Base-by-base conservation (phyloP, 1,140 invertebrate genomes). In the Lordiphosa mommai region DNA sequence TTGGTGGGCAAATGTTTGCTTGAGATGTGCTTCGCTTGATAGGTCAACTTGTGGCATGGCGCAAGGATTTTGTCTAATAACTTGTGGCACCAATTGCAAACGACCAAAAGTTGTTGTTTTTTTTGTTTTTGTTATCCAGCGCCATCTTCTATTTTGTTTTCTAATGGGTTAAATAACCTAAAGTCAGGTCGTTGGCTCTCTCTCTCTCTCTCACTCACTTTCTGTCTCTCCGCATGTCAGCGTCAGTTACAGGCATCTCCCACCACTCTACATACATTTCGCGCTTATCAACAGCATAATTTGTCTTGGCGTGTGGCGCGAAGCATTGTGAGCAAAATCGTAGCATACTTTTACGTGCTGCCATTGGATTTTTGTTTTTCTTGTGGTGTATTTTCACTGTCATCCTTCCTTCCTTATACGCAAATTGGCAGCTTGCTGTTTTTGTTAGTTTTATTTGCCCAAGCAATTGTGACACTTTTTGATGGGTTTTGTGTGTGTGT, bases 251-350 rank as follows among this genome's bases (percentile, higher is more conserved):
- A 74, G 48, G 10, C 43, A 33, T 20, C 23, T 30, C 5, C 10
- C 7, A 9, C 34, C 7, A 8, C 2, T n/a, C 14, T 29, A 2
- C 3, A n/a, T 29, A 2, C 3, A n/a, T 32, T 17, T 7, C 37
- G 29, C 10, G 12, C 77, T 82, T 82, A 82, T 82, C 77, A 82
- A 84, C 77, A 82, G 72, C 53, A 84, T 82, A 82, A 82, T 82
- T 82, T 82, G 77, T 82, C 77, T 84, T 82, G 77, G 71, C 76
- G 71, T 82, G 67, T 71, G 76, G 38, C 66, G 61, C 66, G 8
- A n/a, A 12, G 20, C 13, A 12, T 43, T 12, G 40, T 23, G 23
- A 43, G 20, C 20, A 43, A 27, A 43, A 1, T 7, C 4, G 9
- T 47, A 33, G 14, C 30, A 7, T 20, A 8, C 16, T 33, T 4